Conservation (phyloP, 2,113 vertebrate genomes). For the Condylura cristata region DNA sequence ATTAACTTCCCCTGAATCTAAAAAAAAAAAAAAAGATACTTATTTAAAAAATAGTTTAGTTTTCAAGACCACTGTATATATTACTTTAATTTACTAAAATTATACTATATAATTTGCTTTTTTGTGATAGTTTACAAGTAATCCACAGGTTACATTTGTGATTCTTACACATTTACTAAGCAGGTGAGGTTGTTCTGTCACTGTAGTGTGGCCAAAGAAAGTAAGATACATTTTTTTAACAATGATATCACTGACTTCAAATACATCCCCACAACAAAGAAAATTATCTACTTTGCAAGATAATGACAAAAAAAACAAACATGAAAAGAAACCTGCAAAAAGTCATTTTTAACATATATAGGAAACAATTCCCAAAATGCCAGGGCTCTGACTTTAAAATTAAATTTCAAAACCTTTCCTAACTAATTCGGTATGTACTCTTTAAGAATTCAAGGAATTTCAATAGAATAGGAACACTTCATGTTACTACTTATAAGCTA, state of each 20-base stretch:
- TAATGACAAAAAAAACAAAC: slow-evolving; percentile 36
- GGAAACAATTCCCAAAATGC: neutral
- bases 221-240: slow-evolving; percentile 52
- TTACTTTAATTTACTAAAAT: slow-evolving; percentile 20
- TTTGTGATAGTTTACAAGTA: slow-evolving; percentile 2
- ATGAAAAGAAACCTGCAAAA: slow-evolving; percentile 6
- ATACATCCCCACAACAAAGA: slow-evolving; percentile 67
- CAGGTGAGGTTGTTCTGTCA: slow-evolving; percentile 53
- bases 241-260: slow-evolving; percentile 49
- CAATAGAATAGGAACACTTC: neutral
- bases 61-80: neutral
- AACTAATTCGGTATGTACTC: neutral
- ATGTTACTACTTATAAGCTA: neutral
- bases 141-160: slow-evolving; percentile 49
- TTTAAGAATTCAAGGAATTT: neutral
- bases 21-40: too few species aligned
- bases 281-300: slow-evolving; percentile 26
- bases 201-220: slow-evolving; percentile 67
- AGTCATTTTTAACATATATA: neutral
- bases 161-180: slow-evolving; percentile 74
- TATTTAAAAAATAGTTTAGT: neutral
- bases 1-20: too few species aligned
- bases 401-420: slow-evolving; percentile 5
- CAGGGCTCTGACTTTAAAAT: slow-evolving; percentile 41
- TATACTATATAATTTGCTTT: neutral